Evolutionary conservation across 2,888 invertebrate genomes (phyloP), one percentile per base, ranked within the genome.

Genomic region (Dermolepida albohirtum): DNA sequence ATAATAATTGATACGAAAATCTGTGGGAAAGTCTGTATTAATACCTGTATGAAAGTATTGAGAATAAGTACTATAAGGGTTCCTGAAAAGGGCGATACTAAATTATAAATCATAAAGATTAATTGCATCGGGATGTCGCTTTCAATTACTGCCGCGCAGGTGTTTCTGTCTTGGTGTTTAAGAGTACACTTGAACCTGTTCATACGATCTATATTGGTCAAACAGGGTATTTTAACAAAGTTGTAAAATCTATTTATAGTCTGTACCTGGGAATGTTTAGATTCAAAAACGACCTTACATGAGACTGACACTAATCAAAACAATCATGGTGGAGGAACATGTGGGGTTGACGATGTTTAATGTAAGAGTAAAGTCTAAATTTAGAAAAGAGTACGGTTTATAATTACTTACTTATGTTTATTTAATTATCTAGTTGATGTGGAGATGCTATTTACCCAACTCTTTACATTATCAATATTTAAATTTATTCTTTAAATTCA

Each of bases 1-100:
- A 39, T 54, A 54, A 39, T 39, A 54, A 54, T 54, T 54, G 39
- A 54, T 39, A 39, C 39, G 34, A 12, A 51, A 54, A 40, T 54
- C 54, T 54, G 54, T 54, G 54, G 39, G 54, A 54, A 54, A 54
- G 7, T 17, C 12, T n/a, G 7, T 4, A 29, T 2, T 29, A 22
- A 34, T 51, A 51, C 51, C 51, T 51, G 51, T 29, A 29, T 51
- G 7, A 12, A 6, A 34, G 34, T 34, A 34, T 12, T 27, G 10
- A n/a, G 51, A 51, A n/a, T 51, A 51, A 51, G 29, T 12, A 29
- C 8, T n/a, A 51, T 51, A 29, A 51, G 51, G 51, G 51, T 51
- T 51, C 51, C 29, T 29, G 51, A 51, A 51, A 51, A 51, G 51
- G 29, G 29, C 22, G 29, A 27, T 29, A 51, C 29, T 51, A 51